These are phyloP conservation scores for Aphidius colemani DNA, from an alignment of 2,888 invertebrate species.

Conservation along the genomic window DNA sequence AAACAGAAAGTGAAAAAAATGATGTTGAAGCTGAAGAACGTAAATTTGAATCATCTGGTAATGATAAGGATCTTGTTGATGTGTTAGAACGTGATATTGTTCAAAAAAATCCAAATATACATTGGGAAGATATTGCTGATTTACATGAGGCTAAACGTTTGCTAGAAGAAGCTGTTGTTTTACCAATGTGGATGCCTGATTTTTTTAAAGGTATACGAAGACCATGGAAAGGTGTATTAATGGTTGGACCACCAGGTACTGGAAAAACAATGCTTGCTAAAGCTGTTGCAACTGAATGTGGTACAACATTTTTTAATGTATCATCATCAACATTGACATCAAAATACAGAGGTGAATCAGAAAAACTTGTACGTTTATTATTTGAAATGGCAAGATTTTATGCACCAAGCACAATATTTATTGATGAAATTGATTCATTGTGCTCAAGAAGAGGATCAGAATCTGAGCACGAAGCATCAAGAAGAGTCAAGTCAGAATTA, in stretches of 20 bases:
- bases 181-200: conserved; percentile 98
- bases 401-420: conserved; percentile 97
- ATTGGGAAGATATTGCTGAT: conserved; percentile 94
- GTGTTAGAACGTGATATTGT: conserved; percentile 91
- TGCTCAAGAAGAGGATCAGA: conserved; percentile 94
- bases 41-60: conserved; percentile 82
- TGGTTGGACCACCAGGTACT: conserved; percentile 92
- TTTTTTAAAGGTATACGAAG: conserved; percentile 96
- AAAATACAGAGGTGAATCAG: conserved; percentile 98
- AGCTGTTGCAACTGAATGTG: conserved; percentile 98
- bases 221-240: conserved; percentile 95
- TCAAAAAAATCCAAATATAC: conserved; percentile 94
- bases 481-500: conserved; percentile 95
- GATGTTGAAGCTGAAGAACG: conserved; percentile 73
- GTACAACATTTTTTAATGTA: conserved; percentile 96
- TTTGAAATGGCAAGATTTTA: conserved; percentile 99
- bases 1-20: conserved; percentile 71
- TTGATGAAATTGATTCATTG: conserved; percentile 98
- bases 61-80: conserved; percentile 92
- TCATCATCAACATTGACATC: conserved; percentile 97
- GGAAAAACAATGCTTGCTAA: conserved; percentile 97
- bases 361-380: conserved; percentile 92
- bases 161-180: conserved; percentile 94
- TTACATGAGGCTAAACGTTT: conserved; percentile 86
- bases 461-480: conserved; percentile 96